Evolutionary conservation across 2,888 invertebrate genomes (phyloP).

Genomic region (Napeogenes sylphis): DNA sequence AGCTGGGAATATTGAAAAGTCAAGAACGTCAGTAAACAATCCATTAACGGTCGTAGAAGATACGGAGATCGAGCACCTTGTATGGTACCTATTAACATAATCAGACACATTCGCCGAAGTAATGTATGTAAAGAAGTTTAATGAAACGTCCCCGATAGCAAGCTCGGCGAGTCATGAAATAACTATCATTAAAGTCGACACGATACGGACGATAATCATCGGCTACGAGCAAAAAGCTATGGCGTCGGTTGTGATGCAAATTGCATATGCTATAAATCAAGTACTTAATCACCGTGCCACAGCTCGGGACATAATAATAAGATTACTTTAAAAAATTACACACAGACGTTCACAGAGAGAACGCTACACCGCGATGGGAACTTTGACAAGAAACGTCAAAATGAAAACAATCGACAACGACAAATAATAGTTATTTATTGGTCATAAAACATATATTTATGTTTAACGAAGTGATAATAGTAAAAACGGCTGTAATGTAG

Average conservation of each 20-base stretch:
- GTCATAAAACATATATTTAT: slow-evolving; percentile 22
- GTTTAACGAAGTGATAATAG: slow-evolving; percentile 16
- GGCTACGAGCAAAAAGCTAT: slow-evolving; percentile 70
- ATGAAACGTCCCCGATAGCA: slow-evolving; percentile 70
- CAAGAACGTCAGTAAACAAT: slow-evolving; percentile 57
- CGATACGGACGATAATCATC: slow-evolving; percentile 76
- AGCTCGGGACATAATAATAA: slow-evolving; percentile 66
- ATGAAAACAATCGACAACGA: slow-evolving; percentile 28
- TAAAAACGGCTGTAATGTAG: slow-evolving; percentile 14
- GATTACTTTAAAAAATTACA: slow-evolving; percentile 72
- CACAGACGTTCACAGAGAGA: slow-evolving; percentile 46
- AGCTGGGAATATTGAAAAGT: slow-evolving; percentile 40
- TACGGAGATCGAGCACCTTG: slow-evolving; percentile 55
- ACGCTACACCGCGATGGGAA: slow-evolving; percentile 40
- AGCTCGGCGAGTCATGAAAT: slow-evolving; percentile 73
- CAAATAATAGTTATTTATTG: slow-evolving; percentile 25
- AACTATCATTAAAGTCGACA: slow-evolving; percentile 75
- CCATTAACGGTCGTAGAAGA: slow-evolving; percentile 63
- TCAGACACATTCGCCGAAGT: slow-evolving; percentile 71
- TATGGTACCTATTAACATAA: slow-evolving; percentile 67
- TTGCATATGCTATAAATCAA: slow-evolving; percentile 76
- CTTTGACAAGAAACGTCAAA: slow-evolving; percentile 44
- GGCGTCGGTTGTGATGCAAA: slow-evolving; percentile 71
- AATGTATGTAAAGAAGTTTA: slow-evolving; percentile 73
- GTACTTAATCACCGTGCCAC: slow-evolving; percentile 70